Base-by-base conservation (phyloP, 2,888 invertebrate species). In the Timema podura region DNA sequence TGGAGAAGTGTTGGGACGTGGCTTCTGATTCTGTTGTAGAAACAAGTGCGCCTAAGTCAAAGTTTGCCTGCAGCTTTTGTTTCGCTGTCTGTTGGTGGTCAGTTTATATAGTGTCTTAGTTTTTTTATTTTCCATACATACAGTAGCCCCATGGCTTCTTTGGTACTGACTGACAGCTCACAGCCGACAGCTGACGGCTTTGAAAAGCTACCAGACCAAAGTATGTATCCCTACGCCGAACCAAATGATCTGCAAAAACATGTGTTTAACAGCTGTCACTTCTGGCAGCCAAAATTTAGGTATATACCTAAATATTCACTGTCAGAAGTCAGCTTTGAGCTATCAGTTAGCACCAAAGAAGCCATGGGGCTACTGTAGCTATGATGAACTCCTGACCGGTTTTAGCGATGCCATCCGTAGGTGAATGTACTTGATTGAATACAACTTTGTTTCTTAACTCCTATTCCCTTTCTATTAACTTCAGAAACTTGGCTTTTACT, bases 331-430 rank as follows among this genome's bases (percentile, higher is more conserved):
- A n/a, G n/a, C n/a, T n/a, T n/a, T n/a, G n/a, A n/a, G n/a, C n/a
- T n/a, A n/a, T n/a, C n/a, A n/a, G n/a, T n/a, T n/a, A n/a, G n/a
- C n/a, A n/a, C n/a, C n/a, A n/a, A n/a, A n/a, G n/a, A n/a, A n/a
- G n/a, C n/a, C n/a, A n/a, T n/a, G n/a, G n/a, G n/a, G n/a, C n/a
- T n/a, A n/a, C n/a, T n/a, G n/a, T n/a, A 54, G 54, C 54, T 54
- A 54, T 7, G 6, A 54, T 54, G 9, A 11, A 6, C 16, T 54
- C n/a, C n/a, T 10, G 5, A 2, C 54, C 54, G n/a, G 54, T 11
- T 54, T 54, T 54, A 54, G 54, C 54, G n/a, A 54, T 54, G 54
- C 16, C n/a, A 54, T 54, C n/a, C n/a, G n/a, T 54, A n/a, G 11
- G n/a, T 8, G n/a, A 54, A 57, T 13, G 0, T 57, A 0, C 30